These are phyloP conservation scores for Naso thynnoides DNA, from an alignment of 2,797 vertebrate species.

Conservation along the genomic window DNA sequence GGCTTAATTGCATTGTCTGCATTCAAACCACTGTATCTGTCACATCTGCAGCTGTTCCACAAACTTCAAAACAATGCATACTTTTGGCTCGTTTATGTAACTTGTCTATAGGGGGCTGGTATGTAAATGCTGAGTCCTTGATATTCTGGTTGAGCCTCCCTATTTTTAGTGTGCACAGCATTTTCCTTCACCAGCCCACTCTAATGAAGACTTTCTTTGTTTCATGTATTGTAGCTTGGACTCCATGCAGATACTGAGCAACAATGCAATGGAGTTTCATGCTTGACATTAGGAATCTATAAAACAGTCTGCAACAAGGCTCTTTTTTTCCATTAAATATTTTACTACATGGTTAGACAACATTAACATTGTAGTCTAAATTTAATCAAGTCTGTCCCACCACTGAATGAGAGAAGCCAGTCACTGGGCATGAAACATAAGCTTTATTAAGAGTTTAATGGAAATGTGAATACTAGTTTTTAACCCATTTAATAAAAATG, in stretches of 20 bases:
- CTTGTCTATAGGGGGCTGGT: conserved; percentile 40
- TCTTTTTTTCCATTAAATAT: not conserved
- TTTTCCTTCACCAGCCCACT: conserved; percentile 34
- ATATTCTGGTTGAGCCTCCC: conserved; percentile 54
- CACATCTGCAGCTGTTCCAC: conserved; percentile 44
- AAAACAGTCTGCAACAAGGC: not conserved
- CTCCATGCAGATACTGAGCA: conserved; percentile 2
- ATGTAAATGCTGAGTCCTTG: conserved; percentile 64
- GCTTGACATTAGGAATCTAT: conserved; percentile 1
- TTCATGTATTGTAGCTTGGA: conserved; percentile 27
- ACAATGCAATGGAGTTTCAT: no score
- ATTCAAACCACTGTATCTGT: conserved; percentile 41
- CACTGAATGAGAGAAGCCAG: not conserved
- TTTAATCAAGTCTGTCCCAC: not conserved
- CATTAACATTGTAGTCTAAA: not conserved
- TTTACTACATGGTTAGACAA: not conserved
- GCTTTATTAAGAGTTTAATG: no score
- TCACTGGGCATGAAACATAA: no score
- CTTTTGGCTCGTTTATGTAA: conserved; percentile 57
- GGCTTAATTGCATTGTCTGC: conserved; percentile 56
- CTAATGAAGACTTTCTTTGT: conserved; percentile 54
- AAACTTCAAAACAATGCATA: conserved; percentile 42
- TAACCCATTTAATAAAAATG: no score
- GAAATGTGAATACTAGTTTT: no score
- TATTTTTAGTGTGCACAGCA: conserved; percentile 50